phyloP scores from a whole-genome alignment of 2,113 vertebrate genomes.

The Clarias magur region DNA sequence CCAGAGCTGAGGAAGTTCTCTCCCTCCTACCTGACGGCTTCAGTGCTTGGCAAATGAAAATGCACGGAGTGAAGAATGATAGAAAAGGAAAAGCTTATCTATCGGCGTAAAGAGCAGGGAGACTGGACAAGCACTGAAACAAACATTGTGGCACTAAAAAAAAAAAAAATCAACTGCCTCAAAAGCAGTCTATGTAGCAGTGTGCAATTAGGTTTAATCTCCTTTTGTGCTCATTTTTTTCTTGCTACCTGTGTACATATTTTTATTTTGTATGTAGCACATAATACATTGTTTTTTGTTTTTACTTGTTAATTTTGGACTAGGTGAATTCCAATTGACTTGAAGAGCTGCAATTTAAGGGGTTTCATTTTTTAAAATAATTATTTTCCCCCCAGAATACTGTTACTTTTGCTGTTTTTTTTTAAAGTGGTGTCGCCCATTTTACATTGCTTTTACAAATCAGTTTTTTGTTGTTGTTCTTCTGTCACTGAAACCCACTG shows the following conservation, averaged over 20 bases:
- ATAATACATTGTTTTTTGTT: constrained; percentile 76
- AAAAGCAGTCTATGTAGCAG: constrained; percentile 97
- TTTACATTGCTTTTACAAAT: constrained; percentile 19
- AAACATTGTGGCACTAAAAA: constrained; percentile 86
- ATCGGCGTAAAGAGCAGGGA: constrained; percentile 79
- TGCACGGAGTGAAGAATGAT: constrained; percentile 61
- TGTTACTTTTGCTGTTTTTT: constrained; percentile 48
- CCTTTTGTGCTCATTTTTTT: constrained; percentile 87
- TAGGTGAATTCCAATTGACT: constrained; percentile 79
- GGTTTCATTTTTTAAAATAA: constrained; percentile 64
- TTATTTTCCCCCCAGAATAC: constrained; percentile 37
- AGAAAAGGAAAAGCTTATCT: constrained; percentile 78
- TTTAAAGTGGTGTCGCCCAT: constrained; percentile 54
- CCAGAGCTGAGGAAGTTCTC: constrained; percentile 74
- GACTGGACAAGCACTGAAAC: constrained; percentile 89
- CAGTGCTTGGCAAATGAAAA: constrained; percentile 76
- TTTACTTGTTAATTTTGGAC: constrained; percentile 54
- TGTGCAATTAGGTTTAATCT: constrained; percentile 94
- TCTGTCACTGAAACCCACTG: constrained; percentile 6
- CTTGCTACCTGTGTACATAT: constrained; percentile 97
- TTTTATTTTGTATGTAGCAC: constrained; percentile 89
- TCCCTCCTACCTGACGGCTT: constrained; percentile 74
- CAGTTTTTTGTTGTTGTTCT: background rate
- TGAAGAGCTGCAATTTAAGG: constrained; percentile 83
- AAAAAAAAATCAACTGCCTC: constrained; percentile 87